Percentiles rank a stretch among this genome's conserved stretches.
Conservation (phyloP, 2,113 vertebrate genomes). For the Delphinus delphis region DNA sequence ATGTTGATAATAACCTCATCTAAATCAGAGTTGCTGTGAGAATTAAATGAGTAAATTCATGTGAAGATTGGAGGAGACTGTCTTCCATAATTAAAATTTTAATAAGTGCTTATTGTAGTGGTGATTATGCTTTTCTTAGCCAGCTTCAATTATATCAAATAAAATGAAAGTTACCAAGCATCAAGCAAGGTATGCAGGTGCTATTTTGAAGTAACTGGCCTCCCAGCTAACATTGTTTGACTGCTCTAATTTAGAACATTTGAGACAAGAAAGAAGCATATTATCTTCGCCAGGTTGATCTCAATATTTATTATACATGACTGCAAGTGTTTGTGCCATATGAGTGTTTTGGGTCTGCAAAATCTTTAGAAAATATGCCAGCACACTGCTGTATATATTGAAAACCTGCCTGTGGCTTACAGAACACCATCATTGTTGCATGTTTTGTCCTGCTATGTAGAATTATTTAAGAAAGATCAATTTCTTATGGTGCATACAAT, state of each 20-base stretch:
- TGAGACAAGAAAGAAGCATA: background rate
- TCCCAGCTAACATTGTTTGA: background rate
- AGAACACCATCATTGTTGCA: background rate
- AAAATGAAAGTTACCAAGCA: background rate
- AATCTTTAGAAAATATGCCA: background rate
- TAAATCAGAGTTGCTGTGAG: background rate
- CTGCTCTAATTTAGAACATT: background rate
- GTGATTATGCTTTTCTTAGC: background rate
- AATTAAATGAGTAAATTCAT: background rate
- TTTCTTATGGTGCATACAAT: background rate
- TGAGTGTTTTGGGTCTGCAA: background rate
- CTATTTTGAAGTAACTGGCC: background rate
- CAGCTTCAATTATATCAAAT: background rate
- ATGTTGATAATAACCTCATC: background rate
- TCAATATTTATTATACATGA: background rate
- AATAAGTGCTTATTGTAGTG: background rate
- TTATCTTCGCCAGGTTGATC: background rate
- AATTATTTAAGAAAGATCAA: conserved; percentile 17
- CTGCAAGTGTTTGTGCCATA: background rate
- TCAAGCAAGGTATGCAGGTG: background rate
- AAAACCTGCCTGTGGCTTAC: background rate
- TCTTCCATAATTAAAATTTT: background rate
- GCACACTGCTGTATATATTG: background rate
- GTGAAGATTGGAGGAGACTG: background rate
- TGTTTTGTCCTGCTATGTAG: background rate